phyloP scores from a whole-genome alignment of 2,888 invertebrate species.

The Melitaea athalia region DNA sequence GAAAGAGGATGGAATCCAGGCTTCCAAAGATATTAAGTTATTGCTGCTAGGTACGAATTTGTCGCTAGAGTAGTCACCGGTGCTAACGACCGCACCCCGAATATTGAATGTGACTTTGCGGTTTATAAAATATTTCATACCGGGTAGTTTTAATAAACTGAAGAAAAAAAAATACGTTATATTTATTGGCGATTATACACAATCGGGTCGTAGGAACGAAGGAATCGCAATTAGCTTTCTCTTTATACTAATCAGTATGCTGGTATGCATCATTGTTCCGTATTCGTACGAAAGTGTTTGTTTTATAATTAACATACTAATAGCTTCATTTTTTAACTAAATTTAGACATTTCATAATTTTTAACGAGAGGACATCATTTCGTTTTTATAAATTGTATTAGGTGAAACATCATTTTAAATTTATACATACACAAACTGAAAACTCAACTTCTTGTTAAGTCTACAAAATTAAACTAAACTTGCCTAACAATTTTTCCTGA shows the following conservation, averaged over 20 bases:
- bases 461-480: not conserved
- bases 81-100: slow-evolving; percentile 69
- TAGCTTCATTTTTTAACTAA: not conserved
- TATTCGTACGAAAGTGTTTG: slow-evolving; percentile 67
- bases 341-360: not conserved
- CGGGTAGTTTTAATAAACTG: slow-evolving; percentile 16
- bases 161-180: slow-evolving; percentile 31
- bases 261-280: slow-evolving; percentile 62
- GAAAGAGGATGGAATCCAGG: slow-evolving; percentile 99
- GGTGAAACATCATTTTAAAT: not conserved
- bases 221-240: slow-evolving; percentile 58
- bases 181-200: slow-evolving; percentile 20
- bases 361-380: not conserved
- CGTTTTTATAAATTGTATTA: too few species aligned
- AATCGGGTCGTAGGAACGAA: slow-evolving; percentile 34
- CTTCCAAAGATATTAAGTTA: slow-evolving; percentile 99
- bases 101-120: slow-evolving; percentile 44
- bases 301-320: slow-evolving; percentile 45
- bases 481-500: slow-evolving; percentile 1
- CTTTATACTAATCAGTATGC: slow-evolving; percentile 67
- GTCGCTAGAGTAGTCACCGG: slow-evolving; percentile 34
- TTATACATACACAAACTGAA: not conserved
- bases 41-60: slow-evolving; percentile 93
- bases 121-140: slow-evolving; percentile 25
- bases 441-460: slow-evolving; percentile 9